Evolutionary conservation across 2,888 invertebrate genomes (phyloP), one percentile per base, ranked within the genome.

Genomic region (Xestia c-nigrum): DNA sequence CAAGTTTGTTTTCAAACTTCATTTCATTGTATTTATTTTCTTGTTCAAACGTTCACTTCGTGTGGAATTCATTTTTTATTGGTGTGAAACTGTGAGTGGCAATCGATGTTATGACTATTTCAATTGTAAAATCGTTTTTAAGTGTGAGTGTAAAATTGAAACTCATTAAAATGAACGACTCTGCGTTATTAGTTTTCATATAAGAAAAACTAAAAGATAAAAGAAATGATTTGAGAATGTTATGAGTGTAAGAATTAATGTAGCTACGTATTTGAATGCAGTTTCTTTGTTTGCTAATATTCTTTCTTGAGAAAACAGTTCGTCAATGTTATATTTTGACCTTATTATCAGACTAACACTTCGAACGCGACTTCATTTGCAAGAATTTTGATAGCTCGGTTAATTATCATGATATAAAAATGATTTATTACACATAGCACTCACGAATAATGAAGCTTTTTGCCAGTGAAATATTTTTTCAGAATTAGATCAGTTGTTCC

Each of bases 131-230:
- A 71, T 63, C 7, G 19, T 57, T 78, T 79, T 73, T 47, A 75
- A 72, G 14, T 74, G 47, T 47, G 59, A 72, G 65, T 69, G 59
- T 70, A 69, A 57, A 67, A 73, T 57, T 70, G 46, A 70, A 81
- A 81, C 69, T 72, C 69, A 84, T 81, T 73, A 78, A 80, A 72
- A 83, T 47, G 5, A 68, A 65, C 57, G 38, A 83, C 55, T 65
- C 16, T 12, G 19, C 59, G 38, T 77, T 55, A 68, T 59, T 47
- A 31, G 19, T 64, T 55, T 77, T 55, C 31, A 14, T 21, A 14
- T 21, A 16, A 52, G 55, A 72, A 81, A 77, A 80, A 47, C 31
- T 47, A 14, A 31, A 80, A 71, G 21, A 38, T 46, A 24, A 79
- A 64, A 55, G 46, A 47, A 47, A 47, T 38, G 5, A 74, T 24